phyloP scores from a whole-genome alignment of 2,113 vertebrate species.

The Aptenodytes patagonicus region DNA sequence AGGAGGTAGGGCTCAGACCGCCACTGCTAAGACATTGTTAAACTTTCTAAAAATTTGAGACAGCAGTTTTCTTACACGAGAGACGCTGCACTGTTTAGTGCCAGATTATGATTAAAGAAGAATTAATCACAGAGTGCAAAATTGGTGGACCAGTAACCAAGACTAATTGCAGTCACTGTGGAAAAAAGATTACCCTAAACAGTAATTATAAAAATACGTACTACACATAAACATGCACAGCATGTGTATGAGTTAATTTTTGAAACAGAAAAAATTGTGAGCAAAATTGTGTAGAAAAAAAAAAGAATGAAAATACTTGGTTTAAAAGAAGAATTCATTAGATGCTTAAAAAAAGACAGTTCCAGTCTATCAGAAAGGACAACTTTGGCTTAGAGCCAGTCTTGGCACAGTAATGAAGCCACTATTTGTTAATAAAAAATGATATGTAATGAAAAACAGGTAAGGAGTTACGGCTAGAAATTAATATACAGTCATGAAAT shows the following conservation, averaged over 20 bases:
- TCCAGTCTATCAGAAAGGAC: neutral
- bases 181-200: neutral
- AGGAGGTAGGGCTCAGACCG: neutral
- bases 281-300: neutral
- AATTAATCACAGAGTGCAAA: neutral
- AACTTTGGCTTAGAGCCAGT: neutral
- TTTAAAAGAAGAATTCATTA: neutral
- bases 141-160: neutral
- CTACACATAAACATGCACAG: neutral
- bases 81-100: neutral
- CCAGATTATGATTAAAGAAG: neutral
- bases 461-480: neutral
- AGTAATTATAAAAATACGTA: neutral
- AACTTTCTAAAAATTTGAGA: neutral
- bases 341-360: neutral
- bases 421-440: neutral
- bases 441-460: neutral
- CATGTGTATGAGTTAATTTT: neutral
- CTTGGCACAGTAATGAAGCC: neutral
- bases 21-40: neutral
- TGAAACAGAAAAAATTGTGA: neutral
- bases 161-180: neutral
- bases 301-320: neutral
- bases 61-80: neutral
- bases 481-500: neutral